A percentile compares a stretch with the other conserved stretches of the same genome.
These are phyloP conservation scores for Cephus sareptanus DNA, from an alignment of 2,888 invertebrate species.

Conservation along the genomic window DNA sequence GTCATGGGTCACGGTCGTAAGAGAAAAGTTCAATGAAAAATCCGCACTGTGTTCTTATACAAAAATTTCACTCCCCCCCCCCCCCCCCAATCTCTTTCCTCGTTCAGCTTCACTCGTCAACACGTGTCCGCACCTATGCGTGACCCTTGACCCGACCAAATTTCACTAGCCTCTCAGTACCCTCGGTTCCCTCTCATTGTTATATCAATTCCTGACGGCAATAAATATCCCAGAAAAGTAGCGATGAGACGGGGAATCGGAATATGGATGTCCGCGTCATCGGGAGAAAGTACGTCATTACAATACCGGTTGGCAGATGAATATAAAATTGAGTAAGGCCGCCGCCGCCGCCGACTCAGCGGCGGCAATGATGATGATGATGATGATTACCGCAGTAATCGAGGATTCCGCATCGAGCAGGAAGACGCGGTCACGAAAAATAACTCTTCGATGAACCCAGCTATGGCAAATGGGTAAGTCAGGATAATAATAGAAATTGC, in stretches of 20 bases:
- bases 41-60: neutral
- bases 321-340: constrained; percentile 39
- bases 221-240: neutral
- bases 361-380: no score
- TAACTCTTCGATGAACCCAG: neutral
- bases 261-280: neutral
- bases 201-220: neutral
- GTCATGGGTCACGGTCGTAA: no score
- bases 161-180: neutral
- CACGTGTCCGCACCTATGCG: neutral
- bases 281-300: constrained; percentile 52
- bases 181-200: neutral
- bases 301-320: constrained; percentile 43
- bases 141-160: neutral
- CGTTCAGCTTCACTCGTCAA: neutral
- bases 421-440: neutral
- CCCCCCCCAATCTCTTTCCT: no score
- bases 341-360: neutral
- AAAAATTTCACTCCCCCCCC: neutral
- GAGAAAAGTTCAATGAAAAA: neutral
- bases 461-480: neutral
- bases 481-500: no score
- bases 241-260: neutral
- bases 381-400: neutral
- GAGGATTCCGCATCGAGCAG: neutral